phyloP scores from a whole-genome alignment of 2,113 vertebrate species.

The Pelodiscus sinensis region DNA sequence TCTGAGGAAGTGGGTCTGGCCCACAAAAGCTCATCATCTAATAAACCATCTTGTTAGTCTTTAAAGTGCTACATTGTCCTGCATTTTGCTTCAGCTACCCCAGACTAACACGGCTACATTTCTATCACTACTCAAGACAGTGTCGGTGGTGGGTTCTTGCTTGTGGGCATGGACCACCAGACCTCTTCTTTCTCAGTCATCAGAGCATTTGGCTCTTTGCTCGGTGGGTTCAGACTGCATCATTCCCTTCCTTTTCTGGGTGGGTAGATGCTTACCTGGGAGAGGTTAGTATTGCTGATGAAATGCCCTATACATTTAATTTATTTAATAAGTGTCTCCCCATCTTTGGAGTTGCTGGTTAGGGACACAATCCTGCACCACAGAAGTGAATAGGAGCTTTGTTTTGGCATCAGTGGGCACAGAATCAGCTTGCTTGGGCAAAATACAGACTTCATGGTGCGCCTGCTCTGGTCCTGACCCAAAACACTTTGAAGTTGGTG shows the following conservation, averaged over 20 bases:
- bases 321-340: background rate
- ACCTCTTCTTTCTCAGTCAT: background rate
- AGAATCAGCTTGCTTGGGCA: background rate
- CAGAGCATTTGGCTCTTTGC: background rate
- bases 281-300: background rate
- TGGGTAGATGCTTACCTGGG: background rate
- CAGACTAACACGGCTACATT: too few species aligned
- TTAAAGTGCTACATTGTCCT: too few species aligned
- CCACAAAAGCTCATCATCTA: too few species aligned
- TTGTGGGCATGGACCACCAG: background rate
- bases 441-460: background rate
- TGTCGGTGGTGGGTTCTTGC: background rate
- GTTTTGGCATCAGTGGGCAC: background rate
- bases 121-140: background rate
- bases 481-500: background rate
- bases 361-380: background rate
- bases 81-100: too few species aligned
- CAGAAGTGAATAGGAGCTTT: background rate
- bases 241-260: background rate
- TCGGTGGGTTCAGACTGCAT: background rate
- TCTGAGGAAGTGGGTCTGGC: too few species aligned
- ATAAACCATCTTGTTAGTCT: too few species aligned
- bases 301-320: background rate
- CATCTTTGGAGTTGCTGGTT: background rate
- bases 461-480: background rate